These are phyloP conservation scores for Ceraclea dissimilis DNA, from an alignment of 2,888 invertebrate species.

Conservation along the genomic window DNA sequence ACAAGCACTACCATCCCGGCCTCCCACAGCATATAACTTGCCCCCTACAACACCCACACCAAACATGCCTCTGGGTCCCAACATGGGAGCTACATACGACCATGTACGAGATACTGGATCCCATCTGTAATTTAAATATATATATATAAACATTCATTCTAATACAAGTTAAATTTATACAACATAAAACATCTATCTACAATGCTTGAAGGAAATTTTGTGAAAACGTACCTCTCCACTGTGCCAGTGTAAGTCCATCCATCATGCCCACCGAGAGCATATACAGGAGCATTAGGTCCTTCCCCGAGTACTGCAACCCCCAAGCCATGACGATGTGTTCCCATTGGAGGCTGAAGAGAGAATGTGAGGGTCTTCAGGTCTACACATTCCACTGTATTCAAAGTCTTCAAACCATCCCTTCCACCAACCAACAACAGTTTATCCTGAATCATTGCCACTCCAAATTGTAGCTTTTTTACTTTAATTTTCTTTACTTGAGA, in stretches of 20 bases:
- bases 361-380: conserved; percentile 75
- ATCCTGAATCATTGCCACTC: conserved; percentile 76
- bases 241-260: conserved; percentile 93
- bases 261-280: conserved; percentile 94
- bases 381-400: conserved; percentile 88
- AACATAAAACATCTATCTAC: no score
- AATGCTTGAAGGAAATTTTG: not conserved
- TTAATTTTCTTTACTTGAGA: conserved; percentile 69
- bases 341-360: conserved; percentile 80
- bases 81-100: conserved; percentile 88
- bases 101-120: conserved; percentile 82
- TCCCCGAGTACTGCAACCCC: conserved; percentile 72
- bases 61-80: conserved; percentile 80
- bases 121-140: conserved; percentile 55
- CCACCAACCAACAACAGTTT: conserved; percentile 86
- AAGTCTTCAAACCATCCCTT: conserved; percentile 85
- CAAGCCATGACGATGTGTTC: conserved; percentile 76
- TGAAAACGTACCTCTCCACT: conserved; percentile 60
- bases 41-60: conserved; percentile 82
- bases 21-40: conserved; percentile 86
- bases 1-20: conserved; percentile 86
- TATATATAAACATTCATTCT: not conserved
- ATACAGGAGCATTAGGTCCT: conserved; percentile 68
- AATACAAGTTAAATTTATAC: not conserved
- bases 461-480: conserved; percentile 80